Evolutionary conservation across 2,888 invertebrate species (phyloP).

Genomic region (Euspilapteryx auroguttella): DNA sequence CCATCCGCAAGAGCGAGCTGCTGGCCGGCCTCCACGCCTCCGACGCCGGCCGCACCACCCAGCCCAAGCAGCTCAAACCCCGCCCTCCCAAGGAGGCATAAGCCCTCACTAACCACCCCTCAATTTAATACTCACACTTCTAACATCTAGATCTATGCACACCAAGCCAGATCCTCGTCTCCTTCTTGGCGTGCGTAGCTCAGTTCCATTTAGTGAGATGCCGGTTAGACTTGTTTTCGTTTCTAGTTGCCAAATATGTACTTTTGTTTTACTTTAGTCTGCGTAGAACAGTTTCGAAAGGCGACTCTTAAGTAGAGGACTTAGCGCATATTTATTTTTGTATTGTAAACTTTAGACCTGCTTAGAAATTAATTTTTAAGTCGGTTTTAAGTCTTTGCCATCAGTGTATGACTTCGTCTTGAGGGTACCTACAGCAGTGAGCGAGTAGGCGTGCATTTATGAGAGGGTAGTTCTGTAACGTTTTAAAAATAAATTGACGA

Average conservation of each 20-base stretch:
- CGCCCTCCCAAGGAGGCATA: constrained; percentile 61
- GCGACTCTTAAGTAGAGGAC: constrained; percentile 32
- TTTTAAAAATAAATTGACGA: too few relatives aligned
- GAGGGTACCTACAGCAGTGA: too few relatives aligned
- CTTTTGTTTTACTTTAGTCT: constrained; percentile 34
- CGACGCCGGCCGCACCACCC: constrained; percentile 48
- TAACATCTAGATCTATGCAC: constrained; percentile 19
- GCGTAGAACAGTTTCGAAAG: constrained; percentile 30
- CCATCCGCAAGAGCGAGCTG: constrained; percentile 92
- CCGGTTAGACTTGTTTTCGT: constrained; percentile 41
- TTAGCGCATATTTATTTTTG: constrained; percentile 46
- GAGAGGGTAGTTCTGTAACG: constrained; percentile 25
- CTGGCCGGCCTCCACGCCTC: constrained; percentile 73
- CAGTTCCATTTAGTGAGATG: constrained; percentile 30
- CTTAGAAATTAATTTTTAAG: too few relatives aligned
- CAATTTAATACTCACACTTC: constrained; percentile 46
- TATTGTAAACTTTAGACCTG: constrained; percentile 29
- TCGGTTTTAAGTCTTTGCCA: too few relatives aligned
- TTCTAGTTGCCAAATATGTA: constrained; percentile 55
- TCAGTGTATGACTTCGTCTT: too few relatives aligned
- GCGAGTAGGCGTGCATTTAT: constrained; percentile 39
- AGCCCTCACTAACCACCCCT: constrained; percentile 19
- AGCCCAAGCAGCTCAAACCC: constrained; percentile 54
- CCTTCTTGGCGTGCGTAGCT: constrained; percentile 30
- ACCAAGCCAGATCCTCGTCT: too few relatives aligned